Conservation (phyloP, 2,113 vertebrate genomes). For the Sula dactylatra region DNA sequence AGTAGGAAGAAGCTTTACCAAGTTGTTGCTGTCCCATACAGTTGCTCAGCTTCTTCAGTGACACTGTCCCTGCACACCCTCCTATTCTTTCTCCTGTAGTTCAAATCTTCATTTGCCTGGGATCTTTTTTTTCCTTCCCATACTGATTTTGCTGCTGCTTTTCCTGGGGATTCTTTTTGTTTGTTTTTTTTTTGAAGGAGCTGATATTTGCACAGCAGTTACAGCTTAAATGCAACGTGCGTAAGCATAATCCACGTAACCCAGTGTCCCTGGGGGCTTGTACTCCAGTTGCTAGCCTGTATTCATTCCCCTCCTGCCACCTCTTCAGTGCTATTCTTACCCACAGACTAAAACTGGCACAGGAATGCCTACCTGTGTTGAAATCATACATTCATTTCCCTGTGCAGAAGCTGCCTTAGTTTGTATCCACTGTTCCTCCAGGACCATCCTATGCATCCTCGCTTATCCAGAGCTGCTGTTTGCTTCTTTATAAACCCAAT, state of each 20-base stretch:
- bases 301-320: conserved; percentile 2
- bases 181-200: neutral
- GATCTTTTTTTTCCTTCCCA: neutral
- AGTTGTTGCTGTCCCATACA: neutral
- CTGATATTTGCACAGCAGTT: conserved; percentile 3
- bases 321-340: conserved; percentile 28
- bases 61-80: neutral
- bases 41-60: neutral
- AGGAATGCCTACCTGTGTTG: neutral
- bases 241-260: neutral
- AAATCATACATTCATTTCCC: neutral
- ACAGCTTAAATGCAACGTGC: neutral
- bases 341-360: neutral
- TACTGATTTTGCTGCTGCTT: neutral
- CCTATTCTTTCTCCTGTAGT: neutral
- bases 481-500: neutral
- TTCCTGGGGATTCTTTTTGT: neutral
- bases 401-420: neutral
- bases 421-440: neutral
- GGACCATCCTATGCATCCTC: neutral
- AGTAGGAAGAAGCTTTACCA: neutral
- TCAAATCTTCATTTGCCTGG: neutral
- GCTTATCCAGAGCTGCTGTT: neutral
- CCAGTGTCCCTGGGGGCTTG: neutral
- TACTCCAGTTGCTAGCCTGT: neutral